Conservation (phyloP, 2,797 vertebrate genomes). For the Cyprinella venusta region DNA sequence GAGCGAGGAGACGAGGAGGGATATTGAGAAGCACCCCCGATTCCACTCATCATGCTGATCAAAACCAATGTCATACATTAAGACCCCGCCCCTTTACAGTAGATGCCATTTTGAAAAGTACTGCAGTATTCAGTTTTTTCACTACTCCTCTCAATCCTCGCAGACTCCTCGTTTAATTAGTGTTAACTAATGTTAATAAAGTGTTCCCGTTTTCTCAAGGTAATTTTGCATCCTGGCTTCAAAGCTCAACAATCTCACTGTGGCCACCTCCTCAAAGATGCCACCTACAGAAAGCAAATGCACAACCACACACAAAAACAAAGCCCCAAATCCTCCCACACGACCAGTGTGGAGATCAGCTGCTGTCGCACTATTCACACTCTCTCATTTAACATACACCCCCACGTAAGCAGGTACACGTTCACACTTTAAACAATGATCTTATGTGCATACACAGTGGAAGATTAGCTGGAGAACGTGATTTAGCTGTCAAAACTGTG, state of each 20-base stretch:
- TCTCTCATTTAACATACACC: slow-evolving; percentile 39
- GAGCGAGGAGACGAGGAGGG: too few relatives aligned
- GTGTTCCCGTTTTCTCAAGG: not conserved
- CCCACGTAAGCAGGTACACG: slow-evolving; percentile 24
- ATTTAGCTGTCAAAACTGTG: slow-evolving; percentile 32
- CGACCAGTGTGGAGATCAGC: slow-evolving; percentile 16
- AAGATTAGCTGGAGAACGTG: slow-evolving; percentile 21
- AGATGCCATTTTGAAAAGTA: too few relatives aligned
- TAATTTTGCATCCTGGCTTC: slow-evolving; percentile 33
- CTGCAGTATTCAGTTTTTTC: too few relatives aligned
- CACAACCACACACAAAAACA: slow-evolving; percentile 34
- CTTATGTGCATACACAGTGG: not conserved
- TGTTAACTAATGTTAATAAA: not conserved
- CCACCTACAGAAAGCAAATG: slow-evolving; percentile 11
- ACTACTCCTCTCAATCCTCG: too few relatives aligned
- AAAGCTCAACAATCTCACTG: slow-evolving; percentile 39
- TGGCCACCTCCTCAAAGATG: slow-evolving; percentile 20
- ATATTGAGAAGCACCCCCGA: too few relatives aligned
- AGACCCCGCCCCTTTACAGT: too few relatives aligned
- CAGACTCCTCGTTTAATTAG: too few relatives aligned
- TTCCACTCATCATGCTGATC: too few relatives aligned
- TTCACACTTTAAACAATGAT: slow-evolving; percentile 35
- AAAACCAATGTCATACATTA: too few relatives aligned
- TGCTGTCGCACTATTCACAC: slow-evolving; percentile 16
- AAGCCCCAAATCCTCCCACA: slow-evolving; percentile 33